Evolutionary conservation across 2,113 vertebrate species (phyloP).

Genomic region (Trematocara nigrifrons): DNA sequence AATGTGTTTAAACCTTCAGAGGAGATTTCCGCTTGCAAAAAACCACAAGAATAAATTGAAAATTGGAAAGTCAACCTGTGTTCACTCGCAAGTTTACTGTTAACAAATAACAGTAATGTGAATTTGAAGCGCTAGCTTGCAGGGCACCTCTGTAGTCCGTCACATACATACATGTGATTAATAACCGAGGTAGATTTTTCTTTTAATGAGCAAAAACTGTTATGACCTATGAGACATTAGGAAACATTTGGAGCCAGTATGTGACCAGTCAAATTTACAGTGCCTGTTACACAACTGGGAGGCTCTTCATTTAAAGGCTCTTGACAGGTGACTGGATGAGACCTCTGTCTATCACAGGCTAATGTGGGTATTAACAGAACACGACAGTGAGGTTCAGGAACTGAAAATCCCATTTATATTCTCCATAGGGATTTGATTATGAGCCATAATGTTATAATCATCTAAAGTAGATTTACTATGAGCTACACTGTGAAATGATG

Average conservation of each 20-base stretch:
- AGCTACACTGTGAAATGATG: not conserved
- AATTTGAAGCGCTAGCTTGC: not conserved
- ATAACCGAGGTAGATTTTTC: rapidly evolving
- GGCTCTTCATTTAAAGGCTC: not conserved
- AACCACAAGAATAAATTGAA: not conserved
- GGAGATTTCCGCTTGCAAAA: not conserved
- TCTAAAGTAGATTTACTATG: not conserved
- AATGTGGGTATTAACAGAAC: not conserved
- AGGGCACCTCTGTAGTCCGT: not conserved
- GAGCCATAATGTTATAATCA: not conserved
- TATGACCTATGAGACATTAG: not conserved
- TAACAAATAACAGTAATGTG: not conserved
- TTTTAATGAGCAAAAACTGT: not conserved
- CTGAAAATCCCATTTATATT: not conserved
- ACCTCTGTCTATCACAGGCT: not conserved
- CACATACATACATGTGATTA: not conserved
- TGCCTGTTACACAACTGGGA: not conserved
- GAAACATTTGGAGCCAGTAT: not conserved
- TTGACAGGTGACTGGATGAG: not conserved
- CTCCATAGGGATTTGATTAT: not conserved
- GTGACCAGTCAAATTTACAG: not conserved
- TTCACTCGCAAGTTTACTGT: not conserved
- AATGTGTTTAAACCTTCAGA: rapidly evolving
- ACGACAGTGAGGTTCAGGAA: not conserved
- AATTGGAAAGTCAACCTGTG: not conserved